Base-by-base conservation (phyloP, 2,888 invertebrate species). In the Buathra laborator region DNA sequence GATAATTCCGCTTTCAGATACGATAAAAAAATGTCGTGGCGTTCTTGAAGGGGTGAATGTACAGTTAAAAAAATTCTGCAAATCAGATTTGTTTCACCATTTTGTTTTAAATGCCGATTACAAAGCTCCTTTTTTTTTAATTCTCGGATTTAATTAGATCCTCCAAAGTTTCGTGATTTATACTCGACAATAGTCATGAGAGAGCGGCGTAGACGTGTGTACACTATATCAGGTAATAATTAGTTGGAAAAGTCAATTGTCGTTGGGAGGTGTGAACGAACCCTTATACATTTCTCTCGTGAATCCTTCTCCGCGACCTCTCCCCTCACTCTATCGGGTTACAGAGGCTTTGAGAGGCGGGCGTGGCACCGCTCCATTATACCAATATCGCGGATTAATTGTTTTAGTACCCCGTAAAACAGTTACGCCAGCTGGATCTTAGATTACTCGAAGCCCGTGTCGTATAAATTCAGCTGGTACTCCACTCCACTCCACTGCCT, bases 301-400 rank as follows among this genome's bases (percentile, higher is more conserved):
- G 37, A 66, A 76, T 66, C 12, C 48, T 64, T 75, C 48, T 48
- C 62, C 46, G 1, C 51, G 10, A 24, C 14, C 7, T 7, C 37
- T 37, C 24, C 43, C 7, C 7, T 12, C 12, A 62, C 66, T 5
- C 4, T 24, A 19, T 24, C n/a, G 53, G 19, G 14, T 76, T 66
- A 43, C 75, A 66, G 62, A 14, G 78, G 77, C 14, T 12, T 29
- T 29, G 3, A 53, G 66, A 37, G 51, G 37, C 56, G 79, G 72
- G 75, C 77, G 78, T 81, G 81, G 74, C 74, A 66, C 64, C 48
- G 62, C 62, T 77, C 76, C 70, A 75, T 81, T 82, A 80, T 83
- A 85, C 83, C 77, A 87, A 87, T 87, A 87, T 85, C 81, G 84
- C 72, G 85, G 84, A 86, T 87, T 86, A 87, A 88, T 87, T 86